Evolutionary conservation across 2,113 vertebrate species (phyloP), one percentile per base, ranked within the genome.

Genomic region (Chlorocebus sabaeus): DNA sequence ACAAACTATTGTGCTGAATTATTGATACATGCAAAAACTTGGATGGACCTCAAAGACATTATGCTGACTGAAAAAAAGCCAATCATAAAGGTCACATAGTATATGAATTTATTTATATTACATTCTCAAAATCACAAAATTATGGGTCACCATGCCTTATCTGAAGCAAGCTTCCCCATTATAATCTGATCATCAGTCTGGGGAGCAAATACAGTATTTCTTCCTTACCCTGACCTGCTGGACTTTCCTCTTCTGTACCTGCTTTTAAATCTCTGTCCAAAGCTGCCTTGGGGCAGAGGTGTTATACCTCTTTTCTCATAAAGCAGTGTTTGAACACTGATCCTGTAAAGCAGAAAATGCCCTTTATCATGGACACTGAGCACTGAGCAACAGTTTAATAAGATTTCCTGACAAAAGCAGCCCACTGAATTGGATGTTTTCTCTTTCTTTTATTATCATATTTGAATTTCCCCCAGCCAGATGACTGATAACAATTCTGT

Each of bases 71-170:
- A 82, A 82, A 61, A 81, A 30, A 67, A 68, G 50, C 12, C 64
- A 70, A 6, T 43, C 32, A 86, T 57, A 76, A 85, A 92, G 35
- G 40, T 57, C 75, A 79, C 18, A 43, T 82, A n/a, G 23, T 86
- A 18, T 79, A 35, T 92, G 30, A 32, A 82, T 92, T 38, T 91
- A 75, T 40, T 64, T 64, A 64, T 64, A 87, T 59, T 93, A n/a
- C 16, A 70, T 72, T 93, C 43, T 93, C 64, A 68, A 82, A 89
- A 88, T 73, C 45, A 92, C 52, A 80, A 80, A 96, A 75, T 50
- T 50, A 35, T 78, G 45, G 25, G 84, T 48, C 14, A 0, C 48
- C 11, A 22, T 2, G 17, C 68, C 43, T 97, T 83, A 86, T 59
- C 82, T 85, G 72, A 80, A 85, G 50, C 38, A 48, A 32, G 6